These are phyloP conservation scores for Sycon ciliatum DNA, from an alignment of 37 sponge, comb jelly and placozoan species.

Conservation along the genomic window DNA sequence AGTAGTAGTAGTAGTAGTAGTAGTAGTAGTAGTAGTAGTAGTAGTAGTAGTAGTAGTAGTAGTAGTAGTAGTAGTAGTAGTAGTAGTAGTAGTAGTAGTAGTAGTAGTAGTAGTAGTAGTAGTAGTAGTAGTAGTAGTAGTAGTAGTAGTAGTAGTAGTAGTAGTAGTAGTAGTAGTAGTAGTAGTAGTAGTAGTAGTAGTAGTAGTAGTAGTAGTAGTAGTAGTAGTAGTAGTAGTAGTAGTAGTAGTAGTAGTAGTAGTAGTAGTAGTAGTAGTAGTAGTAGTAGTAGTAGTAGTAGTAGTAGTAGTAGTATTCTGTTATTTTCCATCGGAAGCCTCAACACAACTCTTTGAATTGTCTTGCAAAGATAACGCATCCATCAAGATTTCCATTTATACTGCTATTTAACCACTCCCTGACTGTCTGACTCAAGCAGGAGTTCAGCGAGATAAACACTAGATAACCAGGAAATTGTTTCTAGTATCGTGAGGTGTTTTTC, in stretches of 20 bases:
- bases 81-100: conserved; percentile 6
- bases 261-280: conserved; percentile 6
- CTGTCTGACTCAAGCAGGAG: too few species aligned
- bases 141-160: conserved; percentile 6
- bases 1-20: conserved; percentile 8
- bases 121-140: conserved; percentile 8
- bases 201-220: conserved; percentile 6
- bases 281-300: conserved; percentile 8
- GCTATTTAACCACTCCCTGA: too few species aligned
- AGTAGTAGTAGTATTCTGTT: too few species aligned
- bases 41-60: conserved; percentile 8
- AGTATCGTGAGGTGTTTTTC: too few species aligned
- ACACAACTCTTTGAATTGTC: neutral
- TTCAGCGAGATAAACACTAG: too few species aligned
- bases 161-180: conserved; percentile 8
- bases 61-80: conserved; percentile 8
- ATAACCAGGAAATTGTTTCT: too few species aligned
- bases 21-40: conserved; percentile 6
- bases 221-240: conserved; percentile 8
- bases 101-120: conserved; percentile 8
- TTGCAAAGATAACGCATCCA: neutral
- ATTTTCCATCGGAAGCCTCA: neutral
- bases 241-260: conserved; percentile 8
- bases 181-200: conserved; percentile 8
- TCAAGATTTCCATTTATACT: neutral